Conservation (phyloP, 2,888 invertebrate species). For the Ophion obscuratus region DNA sequence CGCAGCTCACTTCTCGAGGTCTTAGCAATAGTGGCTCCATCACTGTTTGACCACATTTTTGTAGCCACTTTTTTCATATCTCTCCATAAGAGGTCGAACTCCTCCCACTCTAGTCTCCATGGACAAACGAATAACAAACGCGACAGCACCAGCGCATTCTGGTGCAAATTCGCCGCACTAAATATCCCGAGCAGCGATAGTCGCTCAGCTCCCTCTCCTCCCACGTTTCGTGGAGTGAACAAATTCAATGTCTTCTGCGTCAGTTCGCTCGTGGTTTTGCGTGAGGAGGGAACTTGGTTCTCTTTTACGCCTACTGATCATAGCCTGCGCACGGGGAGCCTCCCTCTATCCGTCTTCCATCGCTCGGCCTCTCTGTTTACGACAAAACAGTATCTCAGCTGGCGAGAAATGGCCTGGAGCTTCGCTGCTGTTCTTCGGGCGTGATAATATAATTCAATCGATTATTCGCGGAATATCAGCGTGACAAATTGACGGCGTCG, state of each 20-base stretch:
- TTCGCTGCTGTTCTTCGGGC: conserved; percentile 44
- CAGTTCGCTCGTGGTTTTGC: conserved; percentile 35
- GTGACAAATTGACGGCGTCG: conserved; percentile 8
- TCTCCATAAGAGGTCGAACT: too few relatives aligned
- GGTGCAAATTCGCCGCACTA: conserved; percentile 39
- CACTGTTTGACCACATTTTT: too few relatives aligned
- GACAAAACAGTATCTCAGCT: conserved; percentile 64
- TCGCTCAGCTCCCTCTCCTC: conserved; percentile 4
- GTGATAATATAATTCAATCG: conserved; percentile 39
- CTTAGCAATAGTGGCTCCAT: too few relatives aligned
- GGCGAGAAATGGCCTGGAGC: conserved; percentile 66
- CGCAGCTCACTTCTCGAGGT: too few relatives aligned
- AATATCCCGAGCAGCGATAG: conserved; percentile 25
- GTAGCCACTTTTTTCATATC: too few relatives aligned
- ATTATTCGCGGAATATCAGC: conserved; percentile 8
- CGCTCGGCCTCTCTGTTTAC: conserved; percentile 64
- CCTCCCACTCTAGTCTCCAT: too few relatives aligned
- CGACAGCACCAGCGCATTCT: conserved; percentile 49
- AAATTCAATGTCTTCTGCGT: conserved; percentile 24
- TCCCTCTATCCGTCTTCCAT: not conserved
- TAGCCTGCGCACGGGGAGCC: conserved; percentile 20
- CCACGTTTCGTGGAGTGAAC: conserved; percentile 3
- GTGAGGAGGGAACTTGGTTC: not conserved
- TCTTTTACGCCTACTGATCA: conserved; percentile 19
- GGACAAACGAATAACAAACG: not conserved